Percentiles rank a stretch among this genome's conserved stretches.
phyloP scores from a whole-genome alignment of 1,140 invertebrate species.

The Pararge aegeria region DNA sequence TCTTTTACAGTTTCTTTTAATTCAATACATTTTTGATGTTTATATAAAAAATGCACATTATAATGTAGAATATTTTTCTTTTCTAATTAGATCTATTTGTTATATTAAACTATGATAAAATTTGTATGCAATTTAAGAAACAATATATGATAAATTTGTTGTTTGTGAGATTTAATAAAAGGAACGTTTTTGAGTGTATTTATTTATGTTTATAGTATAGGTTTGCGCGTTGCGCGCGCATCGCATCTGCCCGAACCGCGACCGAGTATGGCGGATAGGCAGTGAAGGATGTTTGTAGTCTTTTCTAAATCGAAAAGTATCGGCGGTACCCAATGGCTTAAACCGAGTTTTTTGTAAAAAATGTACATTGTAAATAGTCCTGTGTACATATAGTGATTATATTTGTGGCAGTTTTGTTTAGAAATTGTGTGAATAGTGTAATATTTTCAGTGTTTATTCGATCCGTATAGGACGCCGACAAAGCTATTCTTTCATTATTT shows the following conservation, averaged over 20 bases:
- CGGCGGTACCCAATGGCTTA: constrained; percentile 78
- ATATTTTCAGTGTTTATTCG: constrained; percentile 78
- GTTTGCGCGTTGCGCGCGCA: constrained; percentile 78
- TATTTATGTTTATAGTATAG: constrained; percentile 76
- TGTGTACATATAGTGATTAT: constrained; percentile 80
- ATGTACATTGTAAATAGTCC: constrained; percentile 80
- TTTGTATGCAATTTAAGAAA: no score
- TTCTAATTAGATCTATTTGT: no score
- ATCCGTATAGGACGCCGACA: constrained; percentile 75
- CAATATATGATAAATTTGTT: no score
- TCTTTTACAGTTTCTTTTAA: no score
- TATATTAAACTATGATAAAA: no score
- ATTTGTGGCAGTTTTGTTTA: constrained; percentile 79
- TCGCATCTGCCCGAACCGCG: constrained; percentile 72
- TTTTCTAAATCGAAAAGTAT: constrained; percentile 79
- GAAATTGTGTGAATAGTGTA: constrained; percentile 80
- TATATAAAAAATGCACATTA: no score
- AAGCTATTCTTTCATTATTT: constrained; percentile 53
- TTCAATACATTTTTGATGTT: no score
- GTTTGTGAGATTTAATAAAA: no score
- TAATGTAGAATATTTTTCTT: no score
- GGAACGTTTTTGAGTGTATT: constrained; percentile 55
- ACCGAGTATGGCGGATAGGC: constrained; percentile 78
- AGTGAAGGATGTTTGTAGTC: constrained; percentile 77
- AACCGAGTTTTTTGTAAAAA: constrained; percentile 76